phyloP scores from a whole-genome alignment of 2,888 invertebrate species.

The Ochropleura plecta region DNA sequence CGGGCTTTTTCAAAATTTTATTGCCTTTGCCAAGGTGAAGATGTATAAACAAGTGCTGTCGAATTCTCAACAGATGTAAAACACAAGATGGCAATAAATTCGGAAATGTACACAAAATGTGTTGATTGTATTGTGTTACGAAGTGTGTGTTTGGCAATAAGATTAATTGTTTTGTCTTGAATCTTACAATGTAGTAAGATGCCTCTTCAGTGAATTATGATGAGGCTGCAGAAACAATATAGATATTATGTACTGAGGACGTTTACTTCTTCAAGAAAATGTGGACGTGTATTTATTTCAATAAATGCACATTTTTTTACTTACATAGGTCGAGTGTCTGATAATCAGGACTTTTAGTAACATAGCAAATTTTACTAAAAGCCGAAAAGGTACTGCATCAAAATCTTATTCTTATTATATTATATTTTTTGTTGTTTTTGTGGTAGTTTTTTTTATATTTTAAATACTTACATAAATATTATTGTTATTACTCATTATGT shows the following conservation, averaged over 20 bases:
- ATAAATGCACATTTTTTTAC: conserved; percentile 72
- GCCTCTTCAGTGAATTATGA: conserved; percentile 77
- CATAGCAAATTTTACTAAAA: no score
- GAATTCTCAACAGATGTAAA: conserved; percentile 36
- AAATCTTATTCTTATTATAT: no score
- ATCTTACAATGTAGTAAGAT: conserved; percentile 68
- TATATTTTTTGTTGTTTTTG: no score
- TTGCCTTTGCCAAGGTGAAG: conserved; percentile 21
- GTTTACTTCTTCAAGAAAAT: conserved; percentile 70
- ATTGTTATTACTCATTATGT: no score
- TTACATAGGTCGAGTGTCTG: conserved; percentile 68
- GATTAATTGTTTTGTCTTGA: conserved; percentile 80
- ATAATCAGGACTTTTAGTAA: conserved; percentile 45
- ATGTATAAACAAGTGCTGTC: conserved; percentile 22
- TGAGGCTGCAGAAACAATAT: conserved; percentile 75
- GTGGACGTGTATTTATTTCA: conserved; percentile 69
- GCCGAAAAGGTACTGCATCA: neutral
- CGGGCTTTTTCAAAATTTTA: neutral
- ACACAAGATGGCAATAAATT: conserved; percentile 71
- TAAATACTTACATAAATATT: no score
- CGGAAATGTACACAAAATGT: conserved; percentile 66
- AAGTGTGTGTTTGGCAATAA: conserved; percentile 77
- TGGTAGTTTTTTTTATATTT: no score
- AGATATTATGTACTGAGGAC: conserved; percentile 71
- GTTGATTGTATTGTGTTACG: conserved; percentile 69